Percentiles rank a stretch among this genome's conserved stretches.
These are phyloP conservation scores for Cephonodes hylas DNA, from an alignment of 2,888 invertebrate genomes.

Conservation along the genomic window DNA sequence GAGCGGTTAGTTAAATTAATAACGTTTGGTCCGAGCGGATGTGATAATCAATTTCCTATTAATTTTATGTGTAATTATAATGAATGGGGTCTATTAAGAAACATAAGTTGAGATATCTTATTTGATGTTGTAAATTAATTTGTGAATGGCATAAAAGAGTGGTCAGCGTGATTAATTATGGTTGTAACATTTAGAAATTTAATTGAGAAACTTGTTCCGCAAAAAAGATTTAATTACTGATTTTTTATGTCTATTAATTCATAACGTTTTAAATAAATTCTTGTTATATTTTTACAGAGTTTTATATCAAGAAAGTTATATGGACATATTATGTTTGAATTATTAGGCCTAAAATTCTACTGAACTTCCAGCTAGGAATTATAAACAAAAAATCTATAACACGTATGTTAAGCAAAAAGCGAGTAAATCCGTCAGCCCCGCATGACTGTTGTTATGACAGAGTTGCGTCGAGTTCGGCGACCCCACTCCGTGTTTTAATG, in stretches of 20 bases:
- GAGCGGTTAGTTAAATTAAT: background rate
- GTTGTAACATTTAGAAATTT: no score
- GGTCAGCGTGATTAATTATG: background rate
- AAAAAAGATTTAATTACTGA: no score
- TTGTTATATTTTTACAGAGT: no score
- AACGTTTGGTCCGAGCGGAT: background rate
- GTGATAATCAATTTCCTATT: constrained; percentile 9
- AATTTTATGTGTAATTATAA: constrained; percentile 7
- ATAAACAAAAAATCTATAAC: background rate
- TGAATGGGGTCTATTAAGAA: background rate
- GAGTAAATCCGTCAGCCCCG: constrained; percentile 38
- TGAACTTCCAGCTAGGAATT: no score
- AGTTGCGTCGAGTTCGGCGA: constrained; percentile 76
- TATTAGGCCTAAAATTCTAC: no score
- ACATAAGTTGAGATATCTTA: background rate
- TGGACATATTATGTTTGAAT: no score
- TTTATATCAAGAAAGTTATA: no score
- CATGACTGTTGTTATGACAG: constrained; percentile 79
- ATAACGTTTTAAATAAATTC: no score
- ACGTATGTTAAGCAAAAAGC: background rate
- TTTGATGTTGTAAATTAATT: background rate
- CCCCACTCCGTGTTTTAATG: constrained; percentile 80
- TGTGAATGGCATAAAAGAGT: constrained; percentile 1
- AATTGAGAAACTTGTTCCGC: no score
- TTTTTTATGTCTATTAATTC: no score